These are phyloP conservation scores for Neolamprologus multifasciatus DNA, from an alignment of 2,797 vertebrate species.

Conservation along the genomic window DNA sequence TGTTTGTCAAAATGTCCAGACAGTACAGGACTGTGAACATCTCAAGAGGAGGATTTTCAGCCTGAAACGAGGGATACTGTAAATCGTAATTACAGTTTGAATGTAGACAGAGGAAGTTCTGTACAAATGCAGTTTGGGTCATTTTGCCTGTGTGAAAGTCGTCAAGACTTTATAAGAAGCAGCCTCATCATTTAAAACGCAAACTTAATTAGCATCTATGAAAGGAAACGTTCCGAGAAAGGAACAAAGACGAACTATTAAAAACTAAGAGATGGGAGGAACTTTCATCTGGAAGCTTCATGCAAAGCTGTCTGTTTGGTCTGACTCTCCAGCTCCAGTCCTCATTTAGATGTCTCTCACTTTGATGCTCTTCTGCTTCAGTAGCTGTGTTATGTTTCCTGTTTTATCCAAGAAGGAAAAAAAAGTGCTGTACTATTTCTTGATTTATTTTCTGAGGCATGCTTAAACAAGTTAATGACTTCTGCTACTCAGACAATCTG, in stretches of 20 bases:
- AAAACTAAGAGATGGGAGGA: slow-evolving; percentile 23
- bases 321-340: slow-evolving; percentile 8
- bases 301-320: slow-evolving; percentile 8
- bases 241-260: slow-evolving; percentile 9
- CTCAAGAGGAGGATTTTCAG: neutral
- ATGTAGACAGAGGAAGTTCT: neutral
- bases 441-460: slow-evolving; percentile 57
- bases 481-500: slow-evolving; percentile 67
- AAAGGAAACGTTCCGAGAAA: neutral
- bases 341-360: slow-evolving; percentile 37
- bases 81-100: neutral
- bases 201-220: slow-evolving; percentile 10
- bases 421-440: slow-evolving; percentile 39
- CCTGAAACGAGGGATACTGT: neutral
- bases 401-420: slow-evolving; percentile 3
- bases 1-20: neutral
- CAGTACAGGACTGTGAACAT: no score
- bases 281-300: slow-evolving; percentile 14
- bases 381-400: slow-evolving; percentile 35
- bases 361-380: slow-evolving; percentile 40
- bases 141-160: neutral
- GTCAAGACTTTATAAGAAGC: neutral
- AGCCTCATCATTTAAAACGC: slow-evolving; percentile 8
- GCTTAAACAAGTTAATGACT: slow-evolving; percentile 53
- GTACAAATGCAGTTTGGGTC: neutral